These are phyloP conservation scores for Brachionichthys hirsutus DNA, from an alignment of 2,113 vertebrate genomes.

Conservation along the genomic window DNA sequence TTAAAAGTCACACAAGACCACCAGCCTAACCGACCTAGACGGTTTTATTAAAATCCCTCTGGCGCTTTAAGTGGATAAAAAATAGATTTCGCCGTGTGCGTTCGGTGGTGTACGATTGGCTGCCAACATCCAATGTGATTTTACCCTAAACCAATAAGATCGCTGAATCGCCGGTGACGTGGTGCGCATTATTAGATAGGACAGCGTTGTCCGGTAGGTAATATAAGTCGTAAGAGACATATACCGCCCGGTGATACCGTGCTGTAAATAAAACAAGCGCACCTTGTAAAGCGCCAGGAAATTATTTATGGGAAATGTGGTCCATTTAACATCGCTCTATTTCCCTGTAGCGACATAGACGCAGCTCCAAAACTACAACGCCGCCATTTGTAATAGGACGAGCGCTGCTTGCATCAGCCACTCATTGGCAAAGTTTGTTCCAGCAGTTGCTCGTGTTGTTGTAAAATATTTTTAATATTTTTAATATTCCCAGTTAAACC, in stretches of 20 bases:
- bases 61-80: slow-evolving; percentile 60
- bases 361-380: slow-evolving; percentile 70
- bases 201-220: neutral
- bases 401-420: slow-evolving; percentile 75
- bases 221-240: accelerated
- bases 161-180: neutral
- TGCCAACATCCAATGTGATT: slow-evolving; percentile 31
- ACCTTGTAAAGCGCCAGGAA: accelerated
- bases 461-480: slow-evolving; percentile 4
- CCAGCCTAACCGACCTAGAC: slow-evolving; percentile 32
- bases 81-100: slow-evolving; percentile 28
- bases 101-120: slow-evolving; percentile 53
- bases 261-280: accelerated
- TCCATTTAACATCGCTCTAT: neutral
- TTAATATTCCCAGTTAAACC: neutral
- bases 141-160: slow-evolving; percentile 49
- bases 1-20: slow-evolving; percentile 22
- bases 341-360: accelerated
- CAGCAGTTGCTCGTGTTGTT: slow-evolving; percentile 9
- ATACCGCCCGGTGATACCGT: slow-evolving; percentile 14
- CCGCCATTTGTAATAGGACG: slow-evolving; percentile 38
- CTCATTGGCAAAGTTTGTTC: slow-evolving; percentile 49
- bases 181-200: neutral
- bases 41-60: slow-evolving; percentile 29
- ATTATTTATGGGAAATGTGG: slow-evolving; percentile 50